phyloP scores from a whole-genome alignment of 2,888 invertebrate genomes.

The Drosophila phalerata region DNA sequence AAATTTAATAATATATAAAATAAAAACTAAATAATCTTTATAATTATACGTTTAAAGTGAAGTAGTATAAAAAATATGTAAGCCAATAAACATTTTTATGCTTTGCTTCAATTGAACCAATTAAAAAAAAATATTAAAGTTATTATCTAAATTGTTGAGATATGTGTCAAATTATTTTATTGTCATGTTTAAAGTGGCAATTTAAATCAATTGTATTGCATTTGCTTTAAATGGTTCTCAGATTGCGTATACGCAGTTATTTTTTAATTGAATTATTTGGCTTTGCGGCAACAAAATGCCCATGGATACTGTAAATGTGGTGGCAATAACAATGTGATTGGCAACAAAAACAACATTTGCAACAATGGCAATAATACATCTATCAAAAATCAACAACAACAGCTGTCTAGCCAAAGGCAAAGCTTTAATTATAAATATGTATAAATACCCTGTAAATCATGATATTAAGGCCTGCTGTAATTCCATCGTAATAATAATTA shows the following conservation, averaged over 20 bases:
- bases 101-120: too few species aligned
- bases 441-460: conserved; percentile 2
- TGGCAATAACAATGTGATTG: conserved; percentile 13
- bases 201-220: conserved; percentile 68
- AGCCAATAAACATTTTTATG: too few species aligned
- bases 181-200: conserved; percentile 37
- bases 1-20: neutral
- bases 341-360: conserved; percentile 17
- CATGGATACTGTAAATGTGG: conserved; percentile 8
- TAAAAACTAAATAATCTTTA: neutral
- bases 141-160: too few species aligned
- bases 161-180: neutral
- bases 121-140: too few species aligned
- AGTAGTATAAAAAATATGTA: too few species aligned
- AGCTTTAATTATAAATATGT: neutral
- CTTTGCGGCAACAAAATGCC: conserved; percentile 28
- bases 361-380: conserved; percentile 2
- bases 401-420: conserved; percentile 25
- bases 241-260: conserved; percentile 50
- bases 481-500: too few species aligned
- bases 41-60: neutral
- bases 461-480: too few species aligned
- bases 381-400: conserved; percentile 38
- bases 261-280: conserved; percentile 59
- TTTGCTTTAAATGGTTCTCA: conserved; percentile 60